Evolutionary conservation across 2,797 vertebrate species (phyloP).

Genomic region (Rhynchonycteris naso): DNA sequence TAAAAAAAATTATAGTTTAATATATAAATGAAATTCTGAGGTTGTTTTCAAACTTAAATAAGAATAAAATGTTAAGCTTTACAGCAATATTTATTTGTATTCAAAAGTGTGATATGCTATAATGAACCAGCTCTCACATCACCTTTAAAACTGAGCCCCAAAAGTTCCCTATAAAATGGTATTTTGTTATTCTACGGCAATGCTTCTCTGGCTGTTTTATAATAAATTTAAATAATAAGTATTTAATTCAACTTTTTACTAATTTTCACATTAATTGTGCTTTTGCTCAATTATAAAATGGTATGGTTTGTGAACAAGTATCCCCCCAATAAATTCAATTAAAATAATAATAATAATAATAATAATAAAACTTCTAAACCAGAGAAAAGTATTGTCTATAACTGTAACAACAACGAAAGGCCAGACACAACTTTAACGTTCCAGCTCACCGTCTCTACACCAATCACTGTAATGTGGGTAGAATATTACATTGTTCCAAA

Average conservation of each 20-base stretch:
- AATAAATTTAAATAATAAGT: slow-evolving; percentile 5
- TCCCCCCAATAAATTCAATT: no score
- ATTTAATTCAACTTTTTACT: not conserved
- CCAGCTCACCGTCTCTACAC: not conserved
- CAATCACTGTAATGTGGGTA: not conserved
- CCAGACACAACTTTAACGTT: not conserved
- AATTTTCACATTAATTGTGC: not conserved
- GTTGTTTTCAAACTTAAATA: not conserved
- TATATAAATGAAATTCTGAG: not conserved
- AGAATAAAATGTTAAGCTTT: not conserved
- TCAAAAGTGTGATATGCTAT: not conserved
- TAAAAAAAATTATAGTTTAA: not conserved
- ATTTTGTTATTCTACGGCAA: not conserved
- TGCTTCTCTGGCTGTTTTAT: not conserved
- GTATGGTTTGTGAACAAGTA: no score
- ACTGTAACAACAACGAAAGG: not conserved
- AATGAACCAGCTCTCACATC: not conserved
- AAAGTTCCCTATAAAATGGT: not conserved
- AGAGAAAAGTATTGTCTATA: not conserved
- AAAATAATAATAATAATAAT: no score
- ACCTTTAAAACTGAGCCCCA: not conserved
- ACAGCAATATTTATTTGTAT: not conserved
- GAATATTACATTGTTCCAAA: not conserved
- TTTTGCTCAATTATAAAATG: not conserved
- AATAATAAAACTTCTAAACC: not conserved